Conservation (phyloP, 2,797 vertebrate species). For the Luscinia megarhynchos region DNA sequence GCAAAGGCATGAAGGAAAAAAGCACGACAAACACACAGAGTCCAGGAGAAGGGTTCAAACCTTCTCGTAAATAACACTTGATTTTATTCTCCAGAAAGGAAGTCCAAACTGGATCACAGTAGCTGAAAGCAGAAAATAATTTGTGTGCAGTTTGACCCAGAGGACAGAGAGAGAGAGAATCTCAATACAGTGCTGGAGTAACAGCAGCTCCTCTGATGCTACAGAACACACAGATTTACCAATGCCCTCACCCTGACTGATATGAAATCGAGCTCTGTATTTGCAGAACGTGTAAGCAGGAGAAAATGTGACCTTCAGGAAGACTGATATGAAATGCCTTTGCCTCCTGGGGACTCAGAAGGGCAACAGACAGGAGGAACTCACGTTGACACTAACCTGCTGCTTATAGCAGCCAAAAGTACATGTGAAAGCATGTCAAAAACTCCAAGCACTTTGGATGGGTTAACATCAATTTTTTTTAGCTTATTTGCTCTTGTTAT, state of each 20-base stretch:
- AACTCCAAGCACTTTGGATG: conserved; percentile 51
- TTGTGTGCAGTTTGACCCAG: neutral
- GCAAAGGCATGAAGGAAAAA: neutral
- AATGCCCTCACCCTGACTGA: rapidly evolving
- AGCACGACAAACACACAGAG: neutral
- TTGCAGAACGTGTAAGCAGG: neutral
- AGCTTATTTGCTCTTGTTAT: conserved; percentile 45
- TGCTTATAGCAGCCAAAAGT: conserved; percentile 10
- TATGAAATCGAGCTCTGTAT: neutral
- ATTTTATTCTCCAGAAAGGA: neutral
- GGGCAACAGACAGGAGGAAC: conserved; percentile 12
- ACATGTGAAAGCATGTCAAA: conserved; percentile 56
- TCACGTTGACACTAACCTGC: neutral
- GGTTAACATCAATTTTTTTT: conserved; percentile 21
- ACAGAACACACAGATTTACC: neutral
- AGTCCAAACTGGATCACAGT: neutral
- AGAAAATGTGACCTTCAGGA: conserved; percentile 7
- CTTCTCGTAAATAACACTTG: neutral
- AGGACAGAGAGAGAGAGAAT: neutral
- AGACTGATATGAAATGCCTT: neutral
- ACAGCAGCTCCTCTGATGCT: neutral
- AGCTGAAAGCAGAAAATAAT: neutral
- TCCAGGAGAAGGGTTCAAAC: neutral
- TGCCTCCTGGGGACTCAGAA: neutral
- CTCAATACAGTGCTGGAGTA: neutral